Percentiles rank a stretch among this genome's conserved stretches.
phyloP scores from a whole-genome alignment of 2,888 invertebrate species.

The Nephrotoma appendiculata region DNA sequence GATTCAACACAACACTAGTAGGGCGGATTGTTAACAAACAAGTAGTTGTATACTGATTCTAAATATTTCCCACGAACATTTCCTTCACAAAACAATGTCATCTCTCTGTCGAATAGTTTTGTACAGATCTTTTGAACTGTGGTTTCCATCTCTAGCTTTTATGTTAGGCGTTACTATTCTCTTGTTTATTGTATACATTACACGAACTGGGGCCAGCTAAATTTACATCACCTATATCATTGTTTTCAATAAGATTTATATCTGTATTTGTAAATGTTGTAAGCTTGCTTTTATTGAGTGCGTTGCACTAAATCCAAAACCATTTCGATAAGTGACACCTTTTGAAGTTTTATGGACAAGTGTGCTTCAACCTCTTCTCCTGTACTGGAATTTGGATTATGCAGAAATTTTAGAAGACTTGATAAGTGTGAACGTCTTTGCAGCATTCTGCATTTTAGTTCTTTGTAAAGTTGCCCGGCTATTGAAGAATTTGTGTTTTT shows the following conservation, averaged over 20 bases:
- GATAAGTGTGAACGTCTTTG: not conserved
- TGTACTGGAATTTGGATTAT: not conserved
- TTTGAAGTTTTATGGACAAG: not conserved
- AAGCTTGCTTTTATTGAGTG: not conserved
- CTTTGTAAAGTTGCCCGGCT: not conserved
- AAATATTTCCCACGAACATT: too few species aligned
- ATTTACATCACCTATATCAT: too few species aligned
- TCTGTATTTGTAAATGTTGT: not conserved
- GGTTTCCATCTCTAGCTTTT: too few species aligned
- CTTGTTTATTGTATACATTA: too few species aligned
- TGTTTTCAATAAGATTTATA: not conserved
- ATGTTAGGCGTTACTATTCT: too few species aligned
- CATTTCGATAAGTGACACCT: not conserved
- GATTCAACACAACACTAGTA: too few species aligned
- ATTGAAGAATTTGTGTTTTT: not conserved
- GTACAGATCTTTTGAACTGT: too few species aligned
- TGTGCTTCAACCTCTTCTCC: not conserved
- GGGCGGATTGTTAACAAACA: too few species aligned
- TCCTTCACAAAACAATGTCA: too few species aligned
- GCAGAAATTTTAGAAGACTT: not conserved
- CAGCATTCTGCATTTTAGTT: not conserved
- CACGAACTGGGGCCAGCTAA: too few species aligned
- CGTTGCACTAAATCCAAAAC: not conserved
- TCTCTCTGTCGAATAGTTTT: too few species aligned
- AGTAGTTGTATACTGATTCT: not conserved